A percentile compares a stretch with the other conserved stretches of the same genome.
phyloP scores from a whole-genome alignment of 2,113 vertebrate genomes.

The Ornithorhynchus anatinus region DNA sequence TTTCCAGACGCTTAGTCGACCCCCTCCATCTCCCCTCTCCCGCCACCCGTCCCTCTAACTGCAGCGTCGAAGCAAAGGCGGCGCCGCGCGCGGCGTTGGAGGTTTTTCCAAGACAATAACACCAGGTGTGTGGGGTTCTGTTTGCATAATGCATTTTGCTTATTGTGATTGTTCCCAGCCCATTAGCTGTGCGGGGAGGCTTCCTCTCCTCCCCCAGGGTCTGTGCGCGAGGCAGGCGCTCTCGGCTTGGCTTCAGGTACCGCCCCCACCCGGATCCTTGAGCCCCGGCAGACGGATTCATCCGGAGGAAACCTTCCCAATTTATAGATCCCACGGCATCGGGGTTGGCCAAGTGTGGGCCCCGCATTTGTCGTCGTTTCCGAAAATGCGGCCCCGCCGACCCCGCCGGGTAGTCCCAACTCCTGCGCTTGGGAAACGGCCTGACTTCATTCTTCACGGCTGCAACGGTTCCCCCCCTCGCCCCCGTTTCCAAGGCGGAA shows the following conservation, averaged over 20 bases:
- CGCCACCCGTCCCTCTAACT: conserved; percentile 1
- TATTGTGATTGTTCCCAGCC: conserved; percentile 16
- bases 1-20: background rate
- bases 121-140: conserved; percentile 27
- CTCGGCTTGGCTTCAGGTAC: background rate
- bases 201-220: background rate
- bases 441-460: conserved; percentile 60
- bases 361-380: no score
- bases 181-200: conserved; percentile 1
- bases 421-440: conserved; percentile 55
- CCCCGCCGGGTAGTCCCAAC: background rate
- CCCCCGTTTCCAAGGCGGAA: conserved; percentile 41
- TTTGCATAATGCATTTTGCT: conserved; percentile 42
- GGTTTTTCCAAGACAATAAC: conserved; percentile 33
- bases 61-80: no score
- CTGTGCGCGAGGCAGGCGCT: background rate
- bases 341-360: no score
- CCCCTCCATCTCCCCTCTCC: background rate
- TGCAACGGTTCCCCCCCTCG: conserved; percentile 48
- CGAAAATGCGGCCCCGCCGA: no score
- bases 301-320: background rate
- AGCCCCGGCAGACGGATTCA: background rate
- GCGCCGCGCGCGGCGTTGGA: no score
- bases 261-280: background rate
- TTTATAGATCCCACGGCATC: background rate